Conservation (phyloP, 2,888 invertebrate genomes). For the Oscheius sp. region DNA sequence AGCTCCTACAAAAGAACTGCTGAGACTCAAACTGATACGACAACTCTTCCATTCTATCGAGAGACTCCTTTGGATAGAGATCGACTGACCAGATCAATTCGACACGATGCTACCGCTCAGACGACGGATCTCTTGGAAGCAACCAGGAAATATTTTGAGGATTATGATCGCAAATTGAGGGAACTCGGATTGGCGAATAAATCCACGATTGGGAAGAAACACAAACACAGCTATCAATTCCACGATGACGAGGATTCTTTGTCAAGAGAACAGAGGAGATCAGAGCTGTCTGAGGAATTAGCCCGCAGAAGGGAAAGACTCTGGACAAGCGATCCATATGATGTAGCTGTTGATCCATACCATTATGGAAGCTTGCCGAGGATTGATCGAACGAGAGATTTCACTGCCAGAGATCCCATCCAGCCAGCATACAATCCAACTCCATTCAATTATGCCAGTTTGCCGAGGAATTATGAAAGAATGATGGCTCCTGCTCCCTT, state of each 20-base stretch:
- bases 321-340: conserved; percentile 62
- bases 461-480: conserved; percentile 67
- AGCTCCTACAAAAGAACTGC: conserved; percentile 43
- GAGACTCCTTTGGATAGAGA: conserved; percentile 16
- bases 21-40: conserved; percentile 54
- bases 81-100: neutral
- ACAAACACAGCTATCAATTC: conserved; percentile 48
- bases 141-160: conserved; percentile 62
- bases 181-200: conserved; percentile 45
- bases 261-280: conserved; percentile 76
- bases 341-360: conserved; percentile 47
- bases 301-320: conserved; percentile 76
- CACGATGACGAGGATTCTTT: conserved; percentile 73
- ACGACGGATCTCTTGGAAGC: conserved; percentile 59
- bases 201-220: conserved; percentile 18
- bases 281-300: conserved; percentile 76
- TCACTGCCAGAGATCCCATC: conserved; percentile 44
- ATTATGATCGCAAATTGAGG: conserved; percentile 63
- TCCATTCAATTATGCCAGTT: conserved; percentile 59
- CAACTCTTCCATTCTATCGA: conserved; percentile 27
- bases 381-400: conserved; percentile 57
- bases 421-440: conserved; percentile 4
- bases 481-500: conserved; percentile 36
- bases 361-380: conserved; percentile 67
- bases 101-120: conserved; percentile 34